Base-by-base conservation (phyloP, 64 coral and sea anemone species). In the Pachyseris speciosa region DNA sequence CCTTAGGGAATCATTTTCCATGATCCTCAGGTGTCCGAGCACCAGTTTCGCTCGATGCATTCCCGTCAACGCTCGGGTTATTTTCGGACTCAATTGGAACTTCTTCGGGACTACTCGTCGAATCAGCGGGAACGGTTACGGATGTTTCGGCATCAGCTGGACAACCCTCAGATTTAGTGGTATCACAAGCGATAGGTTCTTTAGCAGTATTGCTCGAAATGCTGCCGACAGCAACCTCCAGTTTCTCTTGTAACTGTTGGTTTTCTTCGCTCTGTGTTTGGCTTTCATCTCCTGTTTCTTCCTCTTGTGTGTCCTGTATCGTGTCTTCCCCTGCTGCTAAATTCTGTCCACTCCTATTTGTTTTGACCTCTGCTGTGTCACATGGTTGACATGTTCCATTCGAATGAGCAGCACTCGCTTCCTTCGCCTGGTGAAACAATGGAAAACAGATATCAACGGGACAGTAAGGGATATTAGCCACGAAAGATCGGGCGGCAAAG, bases 391-490 rank as follows among this genome's bases (percentile, higher is more conserved):
- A 13, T 60, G 60, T 33, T 9, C 20, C 9, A 11, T 25, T n/a
- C 25, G 37, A 39, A 42, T 26, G 0, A 25, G 70, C 19, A 26
- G 70, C 39, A 74, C 22, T 74, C 22, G 38, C 39, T 74, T 24
- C 83, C 83, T 85, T 85, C 4, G 61, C 19, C 69, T 75, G 37
- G 36, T 41, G 41, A 43, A 41, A 87, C 32, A 87, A 74, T 28
- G 6, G 75, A 58, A 81, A 61, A 22, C 16, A 57, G n/a, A n/a
- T n/a, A n/a, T n/a, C n/a, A n/a, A n/a, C n/a, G n/a, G n/a, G n/a
- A n/a, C n/a, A n/a, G n/a, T n/a, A n/a, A n/a, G n/a, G n/a, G 19
- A 69, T 15, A 13, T 34, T 0, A 13, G 9, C 15, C 29, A 34
- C 29, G 16, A 34, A 36, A 45, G 4, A 4, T 6, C 4, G 43